Conservation (phyloP, 2,113 vertebrate species). For the Oncorhynchus clarkii region DNA sequence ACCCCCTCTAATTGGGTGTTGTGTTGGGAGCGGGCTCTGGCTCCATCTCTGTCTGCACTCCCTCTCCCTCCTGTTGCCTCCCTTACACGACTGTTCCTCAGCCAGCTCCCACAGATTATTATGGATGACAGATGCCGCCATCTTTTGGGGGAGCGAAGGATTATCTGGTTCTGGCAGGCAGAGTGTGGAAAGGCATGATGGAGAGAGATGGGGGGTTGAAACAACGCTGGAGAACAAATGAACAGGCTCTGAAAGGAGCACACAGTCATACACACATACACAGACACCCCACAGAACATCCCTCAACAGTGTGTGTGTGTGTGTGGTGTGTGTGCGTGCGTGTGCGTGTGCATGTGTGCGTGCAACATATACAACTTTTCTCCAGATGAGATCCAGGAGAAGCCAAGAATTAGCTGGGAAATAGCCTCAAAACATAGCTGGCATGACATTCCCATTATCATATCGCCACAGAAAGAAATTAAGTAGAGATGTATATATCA, state of each 20-base stretch:
- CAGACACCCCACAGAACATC: slow-evolving; percentile 36
- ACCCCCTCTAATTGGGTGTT: slow-evolving; percentile 56
- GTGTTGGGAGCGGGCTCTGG: slow-evolving; percentile 31
- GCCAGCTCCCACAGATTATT: slow-evolving; percentile 51
- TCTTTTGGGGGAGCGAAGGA: slow-evolving; percentile 58
- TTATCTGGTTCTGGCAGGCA: slow-evolving; percentile 61
- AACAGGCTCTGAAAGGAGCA: slow-evolving; percentile 9
- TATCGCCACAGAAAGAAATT: slow-evolving; percentile 22
- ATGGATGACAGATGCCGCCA: slow-evolving; percentile 64
- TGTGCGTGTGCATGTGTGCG: neutral
- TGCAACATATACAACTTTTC: too few species aligned
- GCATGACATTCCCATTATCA: too few species aligned
- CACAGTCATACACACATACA: slow-evolving; percentile 11
- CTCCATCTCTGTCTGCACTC: slow-evolving; percentile 7
- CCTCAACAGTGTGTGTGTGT: too few species aligned
- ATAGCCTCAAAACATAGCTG: too few species aligned
- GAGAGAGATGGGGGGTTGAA: slow-evolving; percentile 8
- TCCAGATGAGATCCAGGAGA: too few species aligned
- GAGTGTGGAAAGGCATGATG: slow-evolving; percentile 21
- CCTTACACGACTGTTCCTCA: slow-evolving; percentile 42
- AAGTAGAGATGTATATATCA: slow-evolving; percentile 28
- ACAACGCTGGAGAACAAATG: slow-evolving; percentile 26
- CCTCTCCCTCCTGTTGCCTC: slow-evolving; percentile 32
- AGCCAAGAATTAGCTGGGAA: too few species aligned
- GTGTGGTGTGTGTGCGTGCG: neutral